Percentiles rank a stretch among this genome's conserved stretches.
phyloP scores from a whole-genome alignment of 2,797 vertebrate genomes.

The Enteromius argenteus region DNA sequence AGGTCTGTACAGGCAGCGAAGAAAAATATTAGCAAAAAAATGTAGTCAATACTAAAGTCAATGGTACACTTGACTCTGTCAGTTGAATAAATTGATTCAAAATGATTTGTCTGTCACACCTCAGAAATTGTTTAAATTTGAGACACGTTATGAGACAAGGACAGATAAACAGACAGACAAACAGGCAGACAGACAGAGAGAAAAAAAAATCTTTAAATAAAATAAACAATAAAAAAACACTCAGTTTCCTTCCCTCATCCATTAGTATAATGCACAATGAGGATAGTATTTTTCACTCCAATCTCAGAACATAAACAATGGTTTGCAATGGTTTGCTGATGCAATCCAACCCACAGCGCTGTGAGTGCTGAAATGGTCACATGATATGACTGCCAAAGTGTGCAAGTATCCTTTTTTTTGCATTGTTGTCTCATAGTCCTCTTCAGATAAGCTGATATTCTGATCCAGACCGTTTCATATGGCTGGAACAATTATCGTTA shows the following conservation, averaged over 20 bases:
- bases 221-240: no score
- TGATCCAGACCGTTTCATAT: conserved; percentile 39
- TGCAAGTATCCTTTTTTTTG: neutral
- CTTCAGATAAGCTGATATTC: conserved; percentile 22
- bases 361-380: conserved; percentile 4
- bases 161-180: neutral
- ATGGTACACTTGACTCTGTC: neutral
- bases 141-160: neutral
- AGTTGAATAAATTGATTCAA: neutral
- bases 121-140: neutral
- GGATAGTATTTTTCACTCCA: neutral
- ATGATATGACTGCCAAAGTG: neutral
- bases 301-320: neutral
- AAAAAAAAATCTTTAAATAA: no score
- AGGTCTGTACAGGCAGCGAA: neutral
- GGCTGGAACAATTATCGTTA: conserved; percentile 43
- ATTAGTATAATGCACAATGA: neutral
- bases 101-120: neutral
- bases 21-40: neutral
- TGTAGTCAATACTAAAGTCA: neutral
- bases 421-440: conserved; percentile 4
- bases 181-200: no score
- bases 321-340: conserved; percentile 14
- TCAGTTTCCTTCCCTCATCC: neutral
- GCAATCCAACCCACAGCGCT: conserved; percentile 12